phyloP scores from a whole-genome alignment of 2,113 vertebrate species.

The Scalopus aquaticus region DNA sequence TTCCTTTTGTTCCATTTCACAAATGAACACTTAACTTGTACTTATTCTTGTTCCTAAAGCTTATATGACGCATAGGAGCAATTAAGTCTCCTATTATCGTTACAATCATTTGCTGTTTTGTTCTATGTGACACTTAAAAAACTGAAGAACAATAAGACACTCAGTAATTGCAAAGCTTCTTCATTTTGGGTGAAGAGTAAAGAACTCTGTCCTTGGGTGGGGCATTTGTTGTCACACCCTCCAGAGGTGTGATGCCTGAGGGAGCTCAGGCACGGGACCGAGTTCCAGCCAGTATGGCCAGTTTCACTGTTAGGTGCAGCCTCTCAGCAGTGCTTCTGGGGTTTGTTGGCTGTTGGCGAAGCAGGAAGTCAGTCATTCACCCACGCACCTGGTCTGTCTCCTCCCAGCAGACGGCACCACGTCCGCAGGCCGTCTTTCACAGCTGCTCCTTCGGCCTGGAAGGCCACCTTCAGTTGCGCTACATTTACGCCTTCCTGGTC shows the following conservation, averaged over 20 bases:
- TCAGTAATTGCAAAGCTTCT: not conserved
- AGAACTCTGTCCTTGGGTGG: not conserved
- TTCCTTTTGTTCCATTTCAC: not conserved
- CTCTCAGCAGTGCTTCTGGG: not conserved
- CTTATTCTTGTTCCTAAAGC: conserved; percentile 8
- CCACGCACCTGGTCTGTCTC: not conserved
- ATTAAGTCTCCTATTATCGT: not conserved
- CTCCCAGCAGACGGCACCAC: not conserved
- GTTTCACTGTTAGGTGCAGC: not conserved
- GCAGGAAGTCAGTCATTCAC: not conserved
- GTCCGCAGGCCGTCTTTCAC: too few species aligned
- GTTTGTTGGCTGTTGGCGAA: not conserved
- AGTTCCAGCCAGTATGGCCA: not conserved
- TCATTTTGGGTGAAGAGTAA: not conserved
- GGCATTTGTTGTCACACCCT: not conserved
- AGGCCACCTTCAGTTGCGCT: too few species aligned
- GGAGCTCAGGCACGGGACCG: not conserved
- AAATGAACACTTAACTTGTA: not conserved
- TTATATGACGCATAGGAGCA: not conserved
- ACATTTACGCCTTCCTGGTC: too few species aligned
- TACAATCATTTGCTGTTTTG: not conserved
- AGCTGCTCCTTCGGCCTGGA: too few species aligned
- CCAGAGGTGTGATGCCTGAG: not conserved
- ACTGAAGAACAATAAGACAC: not conserved
- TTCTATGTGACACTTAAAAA: not conserved